Conservation (phyloP, 2,113 vertebrate genomes). For the Lipophrys pholis region DNA sequence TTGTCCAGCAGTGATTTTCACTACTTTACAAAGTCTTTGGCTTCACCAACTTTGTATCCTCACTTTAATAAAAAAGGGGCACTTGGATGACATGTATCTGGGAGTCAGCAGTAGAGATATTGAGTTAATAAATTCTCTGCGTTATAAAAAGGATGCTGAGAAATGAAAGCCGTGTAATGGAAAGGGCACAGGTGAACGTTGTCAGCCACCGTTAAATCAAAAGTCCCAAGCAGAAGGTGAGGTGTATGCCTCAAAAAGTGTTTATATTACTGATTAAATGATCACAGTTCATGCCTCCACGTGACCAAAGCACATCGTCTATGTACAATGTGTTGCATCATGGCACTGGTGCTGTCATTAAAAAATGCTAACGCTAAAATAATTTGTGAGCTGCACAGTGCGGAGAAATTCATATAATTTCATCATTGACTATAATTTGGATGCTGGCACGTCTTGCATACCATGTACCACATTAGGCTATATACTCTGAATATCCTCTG, state of each 20-base stretch:
- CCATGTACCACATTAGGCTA: background rate
- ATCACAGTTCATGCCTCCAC: background rate
- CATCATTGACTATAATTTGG: conserved; percentile 3
- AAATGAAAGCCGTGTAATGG: rapidly evolving
- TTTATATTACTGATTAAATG: background rate
- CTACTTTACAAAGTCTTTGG: conserved; percentile 11
- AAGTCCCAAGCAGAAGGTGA: background rate
- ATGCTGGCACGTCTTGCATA: background rate
- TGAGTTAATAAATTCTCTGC: background rate
- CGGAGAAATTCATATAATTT: background rate
- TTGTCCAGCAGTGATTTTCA: conserved; percentile 10
- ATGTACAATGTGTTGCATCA: background rate
- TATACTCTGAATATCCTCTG: background rate
- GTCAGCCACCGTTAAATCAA: background rate
- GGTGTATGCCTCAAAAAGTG: background rate
- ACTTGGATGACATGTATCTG: conserved; percentile 7
- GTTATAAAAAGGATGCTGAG: background rate
- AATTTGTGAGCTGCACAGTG: background rate
- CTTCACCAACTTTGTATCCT: conserved; percentile 14
- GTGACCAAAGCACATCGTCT: background rate
- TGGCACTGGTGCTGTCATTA: background rate
- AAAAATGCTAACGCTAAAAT: background rate
- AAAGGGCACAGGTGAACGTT: background rate
- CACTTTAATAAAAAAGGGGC: background rate
- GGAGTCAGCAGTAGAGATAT: background rate